Evolutionary conservation across 2,113 vertebrate species (phyloP).

Genomic region (Tichodroma muraria): DNA sequence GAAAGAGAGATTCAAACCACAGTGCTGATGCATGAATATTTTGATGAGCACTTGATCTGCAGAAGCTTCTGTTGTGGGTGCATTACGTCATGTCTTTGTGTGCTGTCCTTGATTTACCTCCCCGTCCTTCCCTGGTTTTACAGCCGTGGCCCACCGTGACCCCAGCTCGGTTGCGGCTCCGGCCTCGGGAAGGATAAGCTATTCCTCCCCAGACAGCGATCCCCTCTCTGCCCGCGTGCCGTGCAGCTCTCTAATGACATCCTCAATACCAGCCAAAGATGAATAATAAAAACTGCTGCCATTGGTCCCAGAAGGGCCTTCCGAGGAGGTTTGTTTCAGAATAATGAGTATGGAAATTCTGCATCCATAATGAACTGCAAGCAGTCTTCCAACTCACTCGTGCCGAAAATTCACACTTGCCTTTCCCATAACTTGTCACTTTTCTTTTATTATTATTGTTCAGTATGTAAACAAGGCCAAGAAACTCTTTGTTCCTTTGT

Average conservation of each 20-base stretch:
- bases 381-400: conserved; percentile 73
- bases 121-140: background rate
- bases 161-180: background rate
- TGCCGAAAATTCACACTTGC: conserved; percentile 76
- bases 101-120: conserved; percentile 36
- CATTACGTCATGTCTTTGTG: background rate
- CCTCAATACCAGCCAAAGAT: conserved; percentile 46
- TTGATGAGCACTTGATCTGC: background rate
- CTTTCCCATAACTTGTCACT: conserved; percentile 76
- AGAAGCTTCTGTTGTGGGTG: background rate
- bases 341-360: conserved; percentile 74
- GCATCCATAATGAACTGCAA: conserved; percentile 71
- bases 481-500: conserved; percentile 81
- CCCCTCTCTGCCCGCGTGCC: background rate
- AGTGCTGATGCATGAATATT: background rate
- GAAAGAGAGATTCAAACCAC: background rate
- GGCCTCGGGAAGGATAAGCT: conserved; percentile 27
- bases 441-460: conserved; percentile 76
- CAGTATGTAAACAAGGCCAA: conserved; percentile 77
- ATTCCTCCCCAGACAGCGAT: conserved; percentile 18
- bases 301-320: conserved; percentile 65
- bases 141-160: background rate
- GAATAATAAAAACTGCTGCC: conserved; percentile 65
- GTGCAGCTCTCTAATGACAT: conserved; percentile 42
- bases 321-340: conserved; percentile 66